Percentiles rank a stretch among this genome's conserved stretches.
These are phyloP conservation scores for Fragum whitleyi DNA, from an alignment of 2,888 invertebrate species.

Conservation along the genomic window DNA sequence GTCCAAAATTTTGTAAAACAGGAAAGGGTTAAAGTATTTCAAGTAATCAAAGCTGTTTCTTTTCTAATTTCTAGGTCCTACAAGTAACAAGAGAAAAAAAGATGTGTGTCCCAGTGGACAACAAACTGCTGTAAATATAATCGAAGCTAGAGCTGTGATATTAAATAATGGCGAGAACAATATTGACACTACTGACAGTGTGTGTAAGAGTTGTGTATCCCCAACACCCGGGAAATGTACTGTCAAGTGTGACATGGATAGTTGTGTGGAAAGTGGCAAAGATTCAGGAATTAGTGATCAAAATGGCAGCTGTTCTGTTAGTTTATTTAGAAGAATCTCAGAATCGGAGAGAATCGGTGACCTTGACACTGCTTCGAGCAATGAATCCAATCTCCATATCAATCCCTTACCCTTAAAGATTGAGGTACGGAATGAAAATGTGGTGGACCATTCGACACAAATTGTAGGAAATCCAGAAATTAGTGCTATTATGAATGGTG, in stretches of 20 bases:
- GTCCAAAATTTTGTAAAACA: background rate
- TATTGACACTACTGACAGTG: conserved; percentile 33
- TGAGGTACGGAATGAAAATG: background rate
- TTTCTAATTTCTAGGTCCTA: conserved; percentile 28
- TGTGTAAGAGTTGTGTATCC: background rate
- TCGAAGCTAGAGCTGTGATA: conserved; percentile 64
- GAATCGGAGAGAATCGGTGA: background rate
- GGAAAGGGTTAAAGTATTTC: conserved; percentile 12
- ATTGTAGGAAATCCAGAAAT: conserved; percentile 44
- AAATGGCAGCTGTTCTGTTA: conserved; percentile 5
- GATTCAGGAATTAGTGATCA: background rate
- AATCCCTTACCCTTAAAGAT: background rate
- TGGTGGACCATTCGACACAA: background rate
- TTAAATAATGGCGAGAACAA: conserved; percentile 35
- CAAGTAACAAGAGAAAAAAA: conserved; percentile 43
- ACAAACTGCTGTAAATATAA: conserved; percentile 25
- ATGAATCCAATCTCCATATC: background rate
- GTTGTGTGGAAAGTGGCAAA: conserved; percentile 6
- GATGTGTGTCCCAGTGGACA: conserved; percentile 19
- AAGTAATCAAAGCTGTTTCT: background rate
- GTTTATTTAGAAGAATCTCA: conserved; percentile 25
- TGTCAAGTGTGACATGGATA: background rate
- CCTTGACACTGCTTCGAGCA: conserved; percentile 7
- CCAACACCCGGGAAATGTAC: background rate
- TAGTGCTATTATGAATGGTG: conserved; percentile 73